Evolutionary conservation across 2,888 invertebrate genomes (phyloP).

Genomic region (Caenorhabditis uteleia): DNA sequence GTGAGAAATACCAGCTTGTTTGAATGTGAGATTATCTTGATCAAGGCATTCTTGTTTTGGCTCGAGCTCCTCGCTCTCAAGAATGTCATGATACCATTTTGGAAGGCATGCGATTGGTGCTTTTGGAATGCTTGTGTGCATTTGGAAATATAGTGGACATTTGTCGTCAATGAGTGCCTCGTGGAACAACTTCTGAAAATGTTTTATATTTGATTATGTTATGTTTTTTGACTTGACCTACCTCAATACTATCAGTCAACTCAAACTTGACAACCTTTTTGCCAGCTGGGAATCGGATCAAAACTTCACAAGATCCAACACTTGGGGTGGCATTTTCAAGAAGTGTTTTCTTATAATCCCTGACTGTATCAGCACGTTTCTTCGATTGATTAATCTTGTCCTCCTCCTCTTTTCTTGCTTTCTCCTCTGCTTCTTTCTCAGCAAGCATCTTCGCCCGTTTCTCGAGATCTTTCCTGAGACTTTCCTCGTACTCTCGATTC

Average conservation of each 20-base stretch:
- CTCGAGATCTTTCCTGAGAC: constrained; percentile 22
- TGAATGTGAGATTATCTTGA: constrained; percentile 10
- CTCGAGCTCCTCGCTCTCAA: constrained; percentile 16
- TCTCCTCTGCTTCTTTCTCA: constrained; percentile 17
- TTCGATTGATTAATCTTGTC: no score
- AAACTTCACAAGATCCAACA: constrained; percentile 13
- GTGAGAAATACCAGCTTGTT: constrained; percentile 24
- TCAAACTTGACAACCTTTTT: constrained; percentile 31
- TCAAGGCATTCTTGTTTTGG: constrained; percentile 28
- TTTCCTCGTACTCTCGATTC: constrained; percentile 30
- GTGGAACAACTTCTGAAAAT: constrained; percentile 14
- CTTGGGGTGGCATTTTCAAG: not conserved
- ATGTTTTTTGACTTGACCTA: not conserved
- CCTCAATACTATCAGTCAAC: constrained; percentile 11
- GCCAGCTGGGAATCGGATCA: constrained; percentile 26
- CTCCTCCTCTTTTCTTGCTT: constrained; percentile 9
- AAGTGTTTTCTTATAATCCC: no score
- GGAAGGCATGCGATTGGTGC: constrained; percentile 22
- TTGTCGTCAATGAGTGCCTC: constrained; percentile 20
- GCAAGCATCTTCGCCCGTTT: constrained; percentile 10
- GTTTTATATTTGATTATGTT: not conserved
- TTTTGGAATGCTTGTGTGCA: constrained; percentile 35
- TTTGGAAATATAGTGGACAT: constrained; percentile 30
- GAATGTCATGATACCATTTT: constrained; percentile 28
- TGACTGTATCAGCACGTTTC: no score